Conservation (phyloP, 35 echinoderm and acorn worm species). For the Amphiura filiformis region DNA sequence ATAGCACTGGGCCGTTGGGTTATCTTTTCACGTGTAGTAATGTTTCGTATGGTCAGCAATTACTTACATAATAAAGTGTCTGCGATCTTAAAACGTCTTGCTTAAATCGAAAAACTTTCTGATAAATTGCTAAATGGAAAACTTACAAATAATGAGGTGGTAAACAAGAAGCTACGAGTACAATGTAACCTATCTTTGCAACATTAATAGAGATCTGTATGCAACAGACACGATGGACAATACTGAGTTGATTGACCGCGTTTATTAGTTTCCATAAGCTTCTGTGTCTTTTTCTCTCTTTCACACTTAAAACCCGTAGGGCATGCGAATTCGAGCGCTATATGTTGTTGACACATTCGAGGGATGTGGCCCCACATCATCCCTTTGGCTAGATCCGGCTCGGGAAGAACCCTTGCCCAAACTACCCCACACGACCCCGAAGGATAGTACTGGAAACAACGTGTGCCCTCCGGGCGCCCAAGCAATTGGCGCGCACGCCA, state of each 20-base stretch:
- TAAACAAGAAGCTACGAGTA: too few relatives aligned
- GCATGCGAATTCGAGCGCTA: neutral
- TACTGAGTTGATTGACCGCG: conserved; percentile 1
- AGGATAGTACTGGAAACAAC: neutral
- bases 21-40: too few relatives aligned
- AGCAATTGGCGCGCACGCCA: neutral
- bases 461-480: neutral
- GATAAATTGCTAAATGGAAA: too few relatives aligned
- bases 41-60: too few relatives aligned
- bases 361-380: neutral
- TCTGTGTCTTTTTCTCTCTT: neutral
- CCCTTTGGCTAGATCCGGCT: conserved; percentile 1
- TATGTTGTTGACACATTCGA: conserved; percentile 5
- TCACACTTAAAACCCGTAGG: neutral
- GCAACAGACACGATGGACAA: neutral
- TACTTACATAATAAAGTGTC: too few relatives aligned
- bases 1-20: too few relatives aligned
- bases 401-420: conserved; percentile 2
- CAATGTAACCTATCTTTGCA: neutral
- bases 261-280: neutral
- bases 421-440: neutral
- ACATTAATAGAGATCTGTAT: neutral
- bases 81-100: too few relatives aligned
- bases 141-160: too few relatives aligned
- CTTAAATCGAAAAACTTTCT: too few relatives aligned